Conservation (phyloP, 2,797 vertebrate species). For the Paguma larvata region DNA sequence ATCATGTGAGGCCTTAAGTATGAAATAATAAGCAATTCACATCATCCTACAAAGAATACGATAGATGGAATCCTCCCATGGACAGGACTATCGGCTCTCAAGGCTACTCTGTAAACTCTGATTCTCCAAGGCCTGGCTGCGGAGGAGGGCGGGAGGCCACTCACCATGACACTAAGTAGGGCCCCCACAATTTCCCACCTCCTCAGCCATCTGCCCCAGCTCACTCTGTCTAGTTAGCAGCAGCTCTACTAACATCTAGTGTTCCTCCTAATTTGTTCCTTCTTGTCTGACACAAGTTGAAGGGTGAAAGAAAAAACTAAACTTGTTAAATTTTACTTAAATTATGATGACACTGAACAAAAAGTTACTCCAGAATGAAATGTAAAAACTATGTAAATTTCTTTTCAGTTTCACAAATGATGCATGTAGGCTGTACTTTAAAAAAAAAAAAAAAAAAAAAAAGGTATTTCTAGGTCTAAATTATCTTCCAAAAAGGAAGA, state of each 20-base stretch:
- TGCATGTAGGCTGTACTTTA: background rate
- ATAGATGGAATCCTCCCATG: background rate
- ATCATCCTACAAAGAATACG: background rate
- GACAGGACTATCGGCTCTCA: too few species aligned
- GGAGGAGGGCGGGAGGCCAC: too few species aligned
- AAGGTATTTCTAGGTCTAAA: slow-evolving; percentile 12
- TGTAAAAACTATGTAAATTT: background rate
- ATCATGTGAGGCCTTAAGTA: background rate
- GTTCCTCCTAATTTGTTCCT: background rate
- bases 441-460: fast-evolving
- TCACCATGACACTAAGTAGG: too few species aligned
- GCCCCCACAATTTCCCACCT: fast-evolving
- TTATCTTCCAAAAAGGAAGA: slow-evolving; percentile 6
- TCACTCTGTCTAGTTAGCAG: background rate
- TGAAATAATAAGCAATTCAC: background rate
- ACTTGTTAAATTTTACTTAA: background rate
- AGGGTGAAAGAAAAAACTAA: background rate
- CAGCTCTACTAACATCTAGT: background rate
- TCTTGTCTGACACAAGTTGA: background rate
- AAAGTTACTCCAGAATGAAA: background rate
- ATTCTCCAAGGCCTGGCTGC: too few species aligned
- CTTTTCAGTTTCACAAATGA: background rate
- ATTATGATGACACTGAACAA: background rate
- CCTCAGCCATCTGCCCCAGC: background rate
- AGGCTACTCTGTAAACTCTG: fast-evolving